Evolutionary conservation across 2,888 invertebrate species (phyloP), one percentile per base, ranked within the genome.

Genomic region (Phlogophora meticulosa): DNA sequence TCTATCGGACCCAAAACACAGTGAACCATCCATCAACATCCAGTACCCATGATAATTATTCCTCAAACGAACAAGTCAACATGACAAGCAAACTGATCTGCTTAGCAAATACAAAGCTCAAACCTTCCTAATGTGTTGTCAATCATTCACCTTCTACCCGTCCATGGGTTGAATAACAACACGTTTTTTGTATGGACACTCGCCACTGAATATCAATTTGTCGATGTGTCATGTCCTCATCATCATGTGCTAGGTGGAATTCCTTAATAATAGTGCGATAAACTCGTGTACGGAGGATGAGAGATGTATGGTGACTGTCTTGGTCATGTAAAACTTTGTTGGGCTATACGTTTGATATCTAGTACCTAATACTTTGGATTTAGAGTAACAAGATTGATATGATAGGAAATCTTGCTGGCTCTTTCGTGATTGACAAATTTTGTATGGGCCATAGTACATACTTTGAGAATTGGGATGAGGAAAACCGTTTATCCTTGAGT

Each of bases 121-220:
- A 85, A 84, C 86, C 88, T 84, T 88, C 91, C 93, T 94, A 94
- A 94, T 93, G 92, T 91, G 83, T 88, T 94, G 94, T 93, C 94
- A 93, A 94, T 94, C 94, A 94, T 92, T 88, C 88, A 86, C 88
- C 88, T 87, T 82, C 88, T 79, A 77, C 58, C 56, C 57, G 52
- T 46, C 52, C 79, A 81, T 72, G 77, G 58, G 56, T 78, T 75
- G 94, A 93, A 94, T 94, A 88, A 84, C 84, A 91, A 93, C 77
- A 72, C 81, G 85, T 81, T 90, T 94, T 93, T 93, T 93, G 87
- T 88, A 85, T 84, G 72, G 71, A 77, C 72, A 81, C 70, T 78
- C 28, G 58, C 69, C 63, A 65, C 48, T 85, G 93, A 91, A 93
- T 93, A 93, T 88, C 84, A 92, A 93, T 88, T 83, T 69, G 73